Conservation (phyloP, 2,797 vertebrate species). For the Sparus aurata region DNA sequence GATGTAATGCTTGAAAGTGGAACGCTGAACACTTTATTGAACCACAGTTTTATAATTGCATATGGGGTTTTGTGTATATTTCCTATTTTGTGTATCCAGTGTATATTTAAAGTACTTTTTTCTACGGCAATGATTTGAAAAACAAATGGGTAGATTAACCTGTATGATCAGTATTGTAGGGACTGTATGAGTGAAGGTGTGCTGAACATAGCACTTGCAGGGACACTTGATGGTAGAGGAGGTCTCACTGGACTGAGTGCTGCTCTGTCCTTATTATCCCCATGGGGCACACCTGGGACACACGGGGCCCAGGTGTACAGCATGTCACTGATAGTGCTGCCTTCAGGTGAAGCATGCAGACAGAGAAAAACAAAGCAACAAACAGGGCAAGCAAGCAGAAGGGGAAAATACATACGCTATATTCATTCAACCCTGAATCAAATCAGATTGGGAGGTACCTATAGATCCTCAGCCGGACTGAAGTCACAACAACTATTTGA, state of each 20-base stretch:
- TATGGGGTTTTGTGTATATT: neutral
- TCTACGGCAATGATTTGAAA: slow-evolving; percentile 7
- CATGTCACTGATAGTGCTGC: neutral
- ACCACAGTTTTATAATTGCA: neutral
- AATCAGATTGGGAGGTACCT: too few species aligned
- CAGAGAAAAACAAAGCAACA: slow-evolving; percentile 6
- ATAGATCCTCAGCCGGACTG: neutral
- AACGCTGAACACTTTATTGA: neutral
- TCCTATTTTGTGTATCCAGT: neutral
- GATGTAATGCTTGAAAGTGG: neutral
- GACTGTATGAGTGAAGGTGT: slow-evolving; percentile 3
- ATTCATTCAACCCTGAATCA: neutral
- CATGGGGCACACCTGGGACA: slow-evolving; percentile 6
- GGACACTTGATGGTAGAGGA: neutral
- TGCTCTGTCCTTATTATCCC: neutral
- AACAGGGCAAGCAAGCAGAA: neutral
- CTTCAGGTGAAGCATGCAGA: slow-evolving; percentile 10
- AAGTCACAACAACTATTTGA: neutral
- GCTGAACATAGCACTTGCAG: neutral
- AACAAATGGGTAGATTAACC: neutral
- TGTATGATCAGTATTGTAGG: neutral
- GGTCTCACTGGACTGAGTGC: slow-evolving; percentile 7
- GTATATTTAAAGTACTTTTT: neutral
- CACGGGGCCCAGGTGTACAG: neutral
- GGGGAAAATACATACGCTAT: too few species aligned